Base-by-base conservation (phyloP, 2,797 vertebrate species). In the Chelmon rostratus region DNA sequence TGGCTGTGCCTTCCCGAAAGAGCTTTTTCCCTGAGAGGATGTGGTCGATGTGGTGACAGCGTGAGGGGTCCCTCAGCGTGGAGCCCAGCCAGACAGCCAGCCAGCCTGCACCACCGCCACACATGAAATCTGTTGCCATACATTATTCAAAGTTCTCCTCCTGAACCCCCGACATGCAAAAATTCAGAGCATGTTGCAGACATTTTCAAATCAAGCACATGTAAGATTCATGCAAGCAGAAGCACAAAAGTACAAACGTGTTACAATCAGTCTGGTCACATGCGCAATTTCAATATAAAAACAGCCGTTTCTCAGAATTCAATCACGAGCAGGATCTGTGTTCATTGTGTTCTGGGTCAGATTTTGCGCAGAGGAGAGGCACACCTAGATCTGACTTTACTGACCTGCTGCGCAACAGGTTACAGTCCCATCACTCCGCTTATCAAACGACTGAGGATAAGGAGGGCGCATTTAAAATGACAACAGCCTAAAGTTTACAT, bases 321-420 rank as follows among this genome's bases (percentile, higher is more conserved):
- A n/a, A n/a, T n/a, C 33, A 49, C 15, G 9, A 53, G 28, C 10
- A 62, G 25, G 68, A 40, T 35, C 40, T 62, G 64, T 46, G 19
- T 47, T 78, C 33, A n/a, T n/a, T 37, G 2, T 67, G 54, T 54
- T 70, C 25, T 68, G 47, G 65, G 71, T 85, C 49, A 68, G 57
- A 62, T 89, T 92, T 91, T 89, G 73, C 86, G 78, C 85, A 91
- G 73, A 90, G 84, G 52, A 68, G 61, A 88, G 79, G 52, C 90
- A 83, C 84, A 84, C 84, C 68, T 72, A 40, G 4, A 59, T 85
- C n/a, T 76, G 65, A 89, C 79, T 89, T 86, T 58, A 47, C 73
- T 85, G 85, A 87, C 83, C 80, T 79, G 86, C 86, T 84, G 86
- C 81, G 88, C 90, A 92, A 92, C 92, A 93, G 89, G 90, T 92